These are phyloP conservation scores for Xestoiulus laeticollis DNA, from an alignment of 2,888 invertebrate genomes.

Conservation along the genomic window DNA sequence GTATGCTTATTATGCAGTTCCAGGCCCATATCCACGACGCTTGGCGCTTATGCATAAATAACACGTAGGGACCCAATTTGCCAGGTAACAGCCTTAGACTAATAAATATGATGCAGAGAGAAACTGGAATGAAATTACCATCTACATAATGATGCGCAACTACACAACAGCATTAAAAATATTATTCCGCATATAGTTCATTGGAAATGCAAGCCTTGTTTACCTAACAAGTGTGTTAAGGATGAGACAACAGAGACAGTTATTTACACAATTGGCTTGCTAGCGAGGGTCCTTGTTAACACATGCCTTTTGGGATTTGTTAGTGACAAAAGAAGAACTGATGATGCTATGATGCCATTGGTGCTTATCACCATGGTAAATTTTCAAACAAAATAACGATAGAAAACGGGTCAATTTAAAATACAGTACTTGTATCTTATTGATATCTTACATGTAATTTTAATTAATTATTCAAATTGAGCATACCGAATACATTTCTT, in stretches of 20 bases:
- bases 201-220: constrained; percentile 30
- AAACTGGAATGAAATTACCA: constrained; percentile 38
- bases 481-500: background rate
- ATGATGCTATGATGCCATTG: background rate
- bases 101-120: constrained; percentile 40
- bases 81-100: constrained; percentile 43
- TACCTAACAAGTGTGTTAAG: background rate
- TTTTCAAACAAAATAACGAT: background rate
- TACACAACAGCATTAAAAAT: constrained; percentile 34
- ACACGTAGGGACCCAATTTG: constrained; percentile 40
- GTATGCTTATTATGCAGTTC: constrained; percentile 47
- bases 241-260: background rate
- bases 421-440: background rate
- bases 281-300: background rate
- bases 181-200: constrained; percentile 39
- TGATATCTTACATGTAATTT: no score
- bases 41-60: constrained; percentile 34
- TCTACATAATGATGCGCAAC: constrained; percentile 43
- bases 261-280: background rate
- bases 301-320: constrained; percentile 1
- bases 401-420: background rate
- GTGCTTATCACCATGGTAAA: background rate
- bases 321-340: background rate
- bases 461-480: background rate
- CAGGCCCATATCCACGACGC: constrained; percentile 11